These are phyloP conservation scores for Nothocercus nigrocapillus DNA, from an alignment of 2,113 vertebrate genomes.

Conservation along the genomic window DNA sequence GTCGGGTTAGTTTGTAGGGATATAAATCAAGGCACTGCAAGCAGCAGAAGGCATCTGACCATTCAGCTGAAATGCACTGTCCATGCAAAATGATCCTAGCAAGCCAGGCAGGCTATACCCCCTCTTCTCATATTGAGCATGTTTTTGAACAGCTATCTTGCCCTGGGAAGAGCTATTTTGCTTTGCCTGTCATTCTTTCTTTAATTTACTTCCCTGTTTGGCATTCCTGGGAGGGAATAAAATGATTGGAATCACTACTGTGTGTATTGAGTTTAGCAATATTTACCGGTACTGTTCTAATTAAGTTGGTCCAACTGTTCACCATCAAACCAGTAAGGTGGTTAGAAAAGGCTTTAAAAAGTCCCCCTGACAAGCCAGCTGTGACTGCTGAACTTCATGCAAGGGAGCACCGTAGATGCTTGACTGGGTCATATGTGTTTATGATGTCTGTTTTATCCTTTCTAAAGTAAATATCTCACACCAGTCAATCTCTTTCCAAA, in stretches of 20 bases:
- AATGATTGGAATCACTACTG: not conserved
- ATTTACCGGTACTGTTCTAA: not conserved
- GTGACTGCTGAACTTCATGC: not conserved
- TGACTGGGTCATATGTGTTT: conserved; percentile 30
- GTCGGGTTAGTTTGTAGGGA: not conserved
- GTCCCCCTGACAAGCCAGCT: not conserved
- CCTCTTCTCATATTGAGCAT: not conserved
- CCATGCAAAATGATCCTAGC: not conserved
- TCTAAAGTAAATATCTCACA: not conserved
- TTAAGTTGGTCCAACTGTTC: not conserved
- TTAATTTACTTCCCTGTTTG: conserved; percentile 11
- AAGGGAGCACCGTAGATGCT: not conserved
- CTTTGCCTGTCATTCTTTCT: not conserved
- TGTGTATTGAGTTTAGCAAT: not conserved
- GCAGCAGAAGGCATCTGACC: not conserved
- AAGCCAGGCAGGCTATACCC: not conserved
- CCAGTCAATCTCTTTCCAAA: not conserved
- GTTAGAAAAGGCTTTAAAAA: not conserved
- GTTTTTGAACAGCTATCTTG: not conserved
- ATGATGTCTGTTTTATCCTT: conserved; percentile 24
- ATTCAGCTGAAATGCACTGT: not conserved
- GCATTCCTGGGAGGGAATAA: not conserved
- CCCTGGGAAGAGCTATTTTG: not conserved
- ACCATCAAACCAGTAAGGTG: not conserved
- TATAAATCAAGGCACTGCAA: not conserved